Evolutionary conservation across 2,888 invertebrate species (phyloP).

Genomic region (Melinaea menophilus): DNA sequence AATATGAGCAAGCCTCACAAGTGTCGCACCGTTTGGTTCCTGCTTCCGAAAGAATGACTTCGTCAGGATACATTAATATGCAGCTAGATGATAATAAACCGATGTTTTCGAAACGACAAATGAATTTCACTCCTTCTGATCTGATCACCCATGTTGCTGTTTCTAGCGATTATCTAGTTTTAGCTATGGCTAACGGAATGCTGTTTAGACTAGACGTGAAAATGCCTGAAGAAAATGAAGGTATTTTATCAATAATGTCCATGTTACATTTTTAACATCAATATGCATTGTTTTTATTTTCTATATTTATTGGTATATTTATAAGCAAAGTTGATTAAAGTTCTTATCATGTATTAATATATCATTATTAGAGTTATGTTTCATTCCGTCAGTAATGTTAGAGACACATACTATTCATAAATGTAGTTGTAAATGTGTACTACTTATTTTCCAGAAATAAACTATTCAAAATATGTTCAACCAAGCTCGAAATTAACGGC

Average conservation of each 20-base stretch:
- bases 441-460: slow-evolving; percentile 80
- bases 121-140: slow-evolving; percentile 87
- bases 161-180: slow-evolving; percentile 88
- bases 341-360: no score
- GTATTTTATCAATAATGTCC: slow-evolving; percentile 54
- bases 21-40: slow-evolving; percentile 59
- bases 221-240: slow-evolving; percentile 86
- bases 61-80: slow-evolving; percentile 75
- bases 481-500: slow-evolving; percentile 80
- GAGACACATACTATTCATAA: no score
- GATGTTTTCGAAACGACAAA: slow-evolving; percentile 91
- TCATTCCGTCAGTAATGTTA: no score
- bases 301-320: no score
- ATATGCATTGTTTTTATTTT: no score
- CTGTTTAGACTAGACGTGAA: slow-evolving; percentile 89
- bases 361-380: no score
- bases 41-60: slow-evolving; percentile 65
- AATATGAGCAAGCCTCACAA: slow-evolving; percentile 88
- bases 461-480: slow-evolving; percentile 80
- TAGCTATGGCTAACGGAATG: slow-evolving; percentile 89
- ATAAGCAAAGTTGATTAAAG: no score
- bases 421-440: no score
- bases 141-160: slow-evolving; percentile 89
- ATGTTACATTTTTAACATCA: no score
- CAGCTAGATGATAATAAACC: slow-evolving; percentile 85